Percentiles rank a stretch among this genome's conserved stretches.
Conservation (phyloP, 2,113 vertebrate genomes). For the Cyprinodon brontotheroides region DNA sequence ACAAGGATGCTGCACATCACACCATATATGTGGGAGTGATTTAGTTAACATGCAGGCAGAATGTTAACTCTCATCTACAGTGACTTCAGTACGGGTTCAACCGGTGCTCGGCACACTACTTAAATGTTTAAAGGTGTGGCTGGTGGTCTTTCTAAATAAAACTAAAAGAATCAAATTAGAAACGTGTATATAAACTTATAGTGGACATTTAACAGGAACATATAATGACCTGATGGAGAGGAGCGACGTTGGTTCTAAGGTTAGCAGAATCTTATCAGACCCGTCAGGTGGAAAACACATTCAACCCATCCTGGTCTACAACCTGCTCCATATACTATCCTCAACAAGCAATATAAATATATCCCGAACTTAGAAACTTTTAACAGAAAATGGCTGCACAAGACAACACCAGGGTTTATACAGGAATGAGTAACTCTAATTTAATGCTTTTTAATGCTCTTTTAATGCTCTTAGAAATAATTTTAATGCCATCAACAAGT, state of each 20-base stretch:
- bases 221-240: constrained; percentile 1
- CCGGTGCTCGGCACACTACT: too few relatives aligned
- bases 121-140: too few relatives aligned
- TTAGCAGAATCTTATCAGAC: constrained; percentile 63
- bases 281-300: constrained; percentile 71
- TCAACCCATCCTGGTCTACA: constrained; percentile 59
- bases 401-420: constrained; percentile 1
- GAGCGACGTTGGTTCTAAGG: constrained; percentile 31
- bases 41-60: constrained; percentile 8
- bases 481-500: too few relatives aligned
- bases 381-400: constrained; percentile 36
- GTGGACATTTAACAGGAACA: background rate
- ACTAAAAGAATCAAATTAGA: too few relatives aligned
- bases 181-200: background rate
- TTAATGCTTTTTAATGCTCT: too few relatives aligned
- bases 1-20: constrained; percentile 40
- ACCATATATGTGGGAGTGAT: constrained; percentile 14
- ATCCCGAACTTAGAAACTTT: background rate
- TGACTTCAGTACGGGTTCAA: too few relatives aligned
- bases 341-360: background rate
- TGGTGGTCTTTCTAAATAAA: too few relatives aligned
- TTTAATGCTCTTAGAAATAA: too few relatives aligned
- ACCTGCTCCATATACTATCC: constrained; percentile 11
- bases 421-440: too few relatives aligned
- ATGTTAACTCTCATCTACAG: background rate